Evolutionary conservation across 1,140 invertebrate genomes (phyloP), one percentile per base, ranked within the genome.

Genomic region (Magallana angulata): DNA sequence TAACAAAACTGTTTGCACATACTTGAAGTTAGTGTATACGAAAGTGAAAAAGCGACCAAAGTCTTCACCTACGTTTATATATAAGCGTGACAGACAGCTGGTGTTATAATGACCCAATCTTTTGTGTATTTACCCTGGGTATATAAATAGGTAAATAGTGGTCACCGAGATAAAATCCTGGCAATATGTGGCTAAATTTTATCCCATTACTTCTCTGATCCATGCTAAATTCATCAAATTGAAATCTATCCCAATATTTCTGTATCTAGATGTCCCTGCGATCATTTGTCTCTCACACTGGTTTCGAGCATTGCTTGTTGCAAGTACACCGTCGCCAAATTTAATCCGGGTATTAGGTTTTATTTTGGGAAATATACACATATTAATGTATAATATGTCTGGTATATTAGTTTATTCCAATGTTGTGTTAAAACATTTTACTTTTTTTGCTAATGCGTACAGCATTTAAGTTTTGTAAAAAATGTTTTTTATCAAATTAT

Each of bases 11-110:
- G 68, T 76, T 76, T 76, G 68, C 68, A 76, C 68, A 24, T 24
- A 76, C 68, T 76, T 30, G 30, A 76, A 12, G 68, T 30, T 76
- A 36, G 36, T 30, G 24, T 76, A 30, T 36, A 76, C 24, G 24
- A 30, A 76, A 76, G 68, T 76, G 68, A 76, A 76, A 76, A 76
- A 12, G 68, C 68, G 68, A 76, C 68, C 68, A 76, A 76, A 76
- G 68, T 76, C 68, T 76, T 76, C 68, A 76, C 68, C 68, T 36
- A 48, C 36, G 24, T 76, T 30, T 30, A 12, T 18, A 76, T 30
- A 12, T 18, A 76, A 24, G 68, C 11, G 12, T 30, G 68, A 30
- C 24, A 30, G 24, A 18, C 68, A 36, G 68, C 24, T 48, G 68
- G 68, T 76, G 68, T 76, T 24, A 76, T 30, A 76, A 76, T 76